Base-by-base conservation (phyloP, 2,888 invertebrate genomes). In the Osmoderma eremita region DNA sequence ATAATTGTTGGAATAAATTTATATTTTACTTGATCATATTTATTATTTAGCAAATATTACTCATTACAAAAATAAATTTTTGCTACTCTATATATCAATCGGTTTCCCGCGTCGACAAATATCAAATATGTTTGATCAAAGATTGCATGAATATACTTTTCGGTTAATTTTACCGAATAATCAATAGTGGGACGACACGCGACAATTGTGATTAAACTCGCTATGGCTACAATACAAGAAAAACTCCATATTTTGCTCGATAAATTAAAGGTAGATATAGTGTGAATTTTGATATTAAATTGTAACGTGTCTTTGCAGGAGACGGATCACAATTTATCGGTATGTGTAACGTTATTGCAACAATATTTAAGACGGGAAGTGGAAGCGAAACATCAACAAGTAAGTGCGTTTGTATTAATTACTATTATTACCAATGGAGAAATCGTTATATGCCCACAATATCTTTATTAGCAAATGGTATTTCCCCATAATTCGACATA, bases 101-200 rank as follows among this genome's bases (percentile, higher is more conserved):
- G 30, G 6, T 30, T 30, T 30, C 30, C 30, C 30, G 30, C 30
- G 30, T 30, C 30, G 2, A 30, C n/a, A 15, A 51, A 30, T 61
- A 45, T 30, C 45, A 61, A 61, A 61, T 61, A 65, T 66, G 68
- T 68, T 67, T 68, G 65, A 64, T 65, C 63, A 66, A 65, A 69
- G 63, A 71, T 72, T 67, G 73, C 73, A 71, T 73, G 73, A 49
- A 67, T 67, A 67, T 65, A 61, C 65, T 64, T 69, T 69, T 69
- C 69, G 51, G 68, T 67, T 66, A 70, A 67, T 69, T 73, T 73
- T 69, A 68, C 69, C 67, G 70, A 70, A 71, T 71, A 73, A 74
- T 74, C 74, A 67, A 74, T 74, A 74, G 70, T 69, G 69, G 71
- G 74, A 73, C 73, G 74, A 73, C 74, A 73, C 71, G 71, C 71